Conservation (phyloP, 2,113 vertebrate genomes). For the Stegastes partitus region DNA sequence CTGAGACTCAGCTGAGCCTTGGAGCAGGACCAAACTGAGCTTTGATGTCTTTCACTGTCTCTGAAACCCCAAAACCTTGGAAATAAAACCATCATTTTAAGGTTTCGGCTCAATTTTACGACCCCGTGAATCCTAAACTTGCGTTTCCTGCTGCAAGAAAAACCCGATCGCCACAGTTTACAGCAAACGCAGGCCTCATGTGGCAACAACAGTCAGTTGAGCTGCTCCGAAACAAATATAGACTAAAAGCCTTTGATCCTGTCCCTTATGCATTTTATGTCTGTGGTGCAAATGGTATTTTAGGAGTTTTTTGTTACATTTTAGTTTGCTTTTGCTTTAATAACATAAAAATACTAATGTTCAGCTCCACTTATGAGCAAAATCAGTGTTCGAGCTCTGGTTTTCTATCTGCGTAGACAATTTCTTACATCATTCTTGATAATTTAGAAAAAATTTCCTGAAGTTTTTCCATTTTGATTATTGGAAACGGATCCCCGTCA, state of each 20-base stretch:
- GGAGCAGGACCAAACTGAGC: background rate
- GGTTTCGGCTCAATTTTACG: background rate
- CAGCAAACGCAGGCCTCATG: rapidly evolving
- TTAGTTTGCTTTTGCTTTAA: background rate
- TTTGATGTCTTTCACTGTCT: background rate
- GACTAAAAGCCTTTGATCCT: background rate
- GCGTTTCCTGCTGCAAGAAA: background rate
- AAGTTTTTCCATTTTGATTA: too few species aligned
- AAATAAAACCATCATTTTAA: background rate
- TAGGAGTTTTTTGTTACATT: background rate
- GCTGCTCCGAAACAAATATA: background rate
- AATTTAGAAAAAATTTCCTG: too few species aligned
- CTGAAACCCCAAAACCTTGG: background rate
- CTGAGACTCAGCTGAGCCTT: slow-evolving; percentile 27
- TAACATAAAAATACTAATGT: background rate
- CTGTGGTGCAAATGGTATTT: background rate
- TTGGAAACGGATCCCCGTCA: too few species aligned
- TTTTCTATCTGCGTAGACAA: too few species aligned
- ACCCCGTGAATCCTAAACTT: too few species aligned
- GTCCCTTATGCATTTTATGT: background rate
- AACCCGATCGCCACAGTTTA: background rate
- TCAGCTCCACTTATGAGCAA: too few species aligned
- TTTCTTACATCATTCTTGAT: too few species aligned
- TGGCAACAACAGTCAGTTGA: background rate
- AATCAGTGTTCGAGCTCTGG: too few species aligned